Evolutionary conservation across 1,140 invertebrate species (phyloP), one percentile per base, ranked within the genome.

Genomic region (Platyscapa corneri): DNA sequence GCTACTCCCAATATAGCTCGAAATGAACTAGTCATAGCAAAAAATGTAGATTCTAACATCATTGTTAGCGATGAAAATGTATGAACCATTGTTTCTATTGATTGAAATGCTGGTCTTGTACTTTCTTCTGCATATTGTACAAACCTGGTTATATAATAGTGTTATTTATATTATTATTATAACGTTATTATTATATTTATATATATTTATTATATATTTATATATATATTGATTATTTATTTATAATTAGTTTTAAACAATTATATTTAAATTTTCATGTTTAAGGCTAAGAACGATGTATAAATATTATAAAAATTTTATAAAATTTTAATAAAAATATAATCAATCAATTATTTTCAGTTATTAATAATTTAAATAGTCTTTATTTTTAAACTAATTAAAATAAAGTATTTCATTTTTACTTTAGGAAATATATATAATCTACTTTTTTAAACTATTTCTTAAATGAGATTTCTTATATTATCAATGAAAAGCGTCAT

Each of bases 21-120:
- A 91, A 99, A 99, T 12, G 98, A 99, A 92, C 96, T 98, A 23
- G 98, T 97, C 88, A 99, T 95, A 32, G 98, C 98, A 92, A 97
- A 96, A 91, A 98, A 99, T 85, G 98, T 99, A 27, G 98, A 99
- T 90, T 99, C 98, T 49, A 99, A 92, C 97, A 99, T 99, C 95
- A 98, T 98, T 37, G 98, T 97, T 18, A 99, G 95, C 75, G 98
- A 98, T 39, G 96, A 96, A 90, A 99, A 97, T 32, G 98, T 97
- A 85, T 96, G 95, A 0, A 99, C 97, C 84, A 99, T 94, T 84
- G 97, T 97, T 93, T 99, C 98, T 88, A 99, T 97, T 27, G 97
- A 98, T 89, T 98, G 96, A 93, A 99, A 99, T 30, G 98, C 97
- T 81, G 96, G 96, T 80, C 98, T 94, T 0, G 98, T 97, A 89